Conservation (phyloP, 2,888 invertebrate genomes). For the Andricus curvator region DNA sequence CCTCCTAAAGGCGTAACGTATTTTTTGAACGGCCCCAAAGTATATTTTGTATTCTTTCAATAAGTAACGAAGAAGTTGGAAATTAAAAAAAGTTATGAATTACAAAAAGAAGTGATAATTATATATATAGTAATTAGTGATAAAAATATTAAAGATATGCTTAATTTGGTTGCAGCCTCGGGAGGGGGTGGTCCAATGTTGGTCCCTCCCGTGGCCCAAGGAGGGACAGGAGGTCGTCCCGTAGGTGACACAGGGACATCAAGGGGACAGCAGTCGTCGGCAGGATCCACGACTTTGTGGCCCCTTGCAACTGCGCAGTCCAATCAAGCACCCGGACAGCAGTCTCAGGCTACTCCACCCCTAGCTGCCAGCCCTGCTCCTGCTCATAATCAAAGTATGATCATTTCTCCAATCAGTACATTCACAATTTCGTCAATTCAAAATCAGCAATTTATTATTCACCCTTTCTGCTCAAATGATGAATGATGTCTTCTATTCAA, state of each 20-base stretch:
- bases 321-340: constrained; percentile 70
- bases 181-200: constrained; percentile 77
- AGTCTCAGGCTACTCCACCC: constrained; percentile 73
- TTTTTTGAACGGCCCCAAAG: too few species aligned
- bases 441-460: background rate
- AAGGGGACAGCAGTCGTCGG: constrained; percentile 75
- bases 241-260: constrained; percentile 75
- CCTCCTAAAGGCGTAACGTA: too few species aligned
- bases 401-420: constrained; percentile 1
- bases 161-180: constrained; percentile 69
- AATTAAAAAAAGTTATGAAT: too few species aligned
- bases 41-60: too few species aligned
- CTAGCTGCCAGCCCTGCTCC: constrained; percentile 74
- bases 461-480: background rate
- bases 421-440: background rate
- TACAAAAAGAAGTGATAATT: background rate
- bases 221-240: constrained; percentile 72
- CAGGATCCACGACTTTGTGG: constrained; percentile 76
- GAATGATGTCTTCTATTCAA: background rate
- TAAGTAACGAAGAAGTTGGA: too few species aligned
- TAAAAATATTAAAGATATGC: background rate
- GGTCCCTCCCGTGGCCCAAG: constrained; percentile 77
- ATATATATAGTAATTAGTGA: background rate
- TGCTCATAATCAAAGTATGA: constrained; percentile 72
- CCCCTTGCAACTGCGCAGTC: constrained; percentile 78